Conservation (phyloP, 2,113 vertebrate species). For the Noctilio leporinus region DNA sequence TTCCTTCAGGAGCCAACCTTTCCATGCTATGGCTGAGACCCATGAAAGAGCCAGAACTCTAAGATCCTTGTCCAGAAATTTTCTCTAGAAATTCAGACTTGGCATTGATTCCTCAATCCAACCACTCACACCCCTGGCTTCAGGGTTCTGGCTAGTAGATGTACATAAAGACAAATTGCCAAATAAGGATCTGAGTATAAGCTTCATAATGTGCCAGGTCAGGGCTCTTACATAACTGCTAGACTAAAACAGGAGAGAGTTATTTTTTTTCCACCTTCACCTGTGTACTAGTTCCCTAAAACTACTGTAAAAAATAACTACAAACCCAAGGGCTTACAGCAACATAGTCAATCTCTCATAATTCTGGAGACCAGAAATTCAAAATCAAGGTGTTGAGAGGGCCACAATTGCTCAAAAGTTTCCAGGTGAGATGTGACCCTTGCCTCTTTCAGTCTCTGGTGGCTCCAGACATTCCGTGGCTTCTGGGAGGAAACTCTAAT, state of each 20-base stretch:
- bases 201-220: background rate
- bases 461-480: background rate
- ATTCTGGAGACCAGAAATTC: background rate
- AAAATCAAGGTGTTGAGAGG: background rate
- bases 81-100: background rate
- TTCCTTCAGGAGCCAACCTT: background rate
- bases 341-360: background rate
- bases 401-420: background rate
- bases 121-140: background rate
- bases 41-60: background rate
- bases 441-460: background rate
- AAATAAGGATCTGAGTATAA: background rate
- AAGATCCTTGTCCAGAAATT: background rate
- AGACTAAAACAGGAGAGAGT: background rate
- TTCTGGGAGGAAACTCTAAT: background rate
- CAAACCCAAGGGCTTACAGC: background rate
- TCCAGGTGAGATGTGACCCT: background rate
- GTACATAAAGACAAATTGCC: background rate
- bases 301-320: background rate
- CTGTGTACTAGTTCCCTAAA: background rate
- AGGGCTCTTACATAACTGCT: background rate
- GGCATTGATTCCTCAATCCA: background rate
- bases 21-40: background rate
- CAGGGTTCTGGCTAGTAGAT: background rate
- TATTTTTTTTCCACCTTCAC: background rate